Evolutionary conservation across 2,888 invertebrate species (phyloP).

Genomic region (Dysmachus trigonus): DNA sequence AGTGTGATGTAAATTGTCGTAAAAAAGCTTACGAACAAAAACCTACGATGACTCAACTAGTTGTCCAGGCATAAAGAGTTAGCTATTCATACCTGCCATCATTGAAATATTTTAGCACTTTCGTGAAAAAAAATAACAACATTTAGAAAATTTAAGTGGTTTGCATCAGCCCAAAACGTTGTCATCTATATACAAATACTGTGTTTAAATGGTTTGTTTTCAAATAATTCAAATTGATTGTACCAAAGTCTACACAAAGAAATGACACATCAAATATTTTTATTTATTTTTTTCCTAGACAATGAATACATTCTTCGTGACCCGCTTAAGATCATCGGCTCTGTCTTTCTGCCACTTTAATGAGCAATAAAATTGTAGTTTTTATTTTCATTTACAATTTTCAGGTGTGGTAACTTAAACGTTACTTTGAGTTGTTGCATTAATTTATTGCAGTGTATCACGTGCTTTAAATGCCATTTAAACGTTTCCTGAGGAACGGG

Average conservation of each 20-base stretch:
- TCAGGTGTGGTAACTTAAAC: background rate
- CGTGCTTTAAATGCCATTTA: background rate
- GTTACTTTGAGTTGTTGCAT: background rate
- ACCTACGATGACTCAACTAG: background rate
- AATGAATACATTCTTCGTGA: background rate
- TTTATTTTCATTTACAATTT: background rate
- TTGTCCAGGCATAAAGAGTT: background rate
- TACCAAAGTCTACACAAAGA: no score
- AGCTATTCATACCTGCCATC: background rate
- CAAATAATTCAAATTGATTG: background rate
- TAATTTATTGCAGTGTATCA: no score
- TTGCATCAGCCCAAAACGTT: background rate
- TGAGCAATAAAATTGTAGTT: background rate
- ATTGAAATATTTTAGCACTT: background rate
- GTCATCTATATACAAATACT: background rate
- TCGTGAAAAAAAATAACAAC: background rate
- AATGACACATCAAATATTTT: background rate
- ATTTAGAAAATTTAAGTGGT: background rate
- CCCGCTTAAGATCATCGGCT: background rate
- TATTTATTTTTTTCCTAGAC: background rate
- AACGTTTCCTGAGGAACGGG: no score
- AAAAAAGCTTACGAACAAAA: background rate
- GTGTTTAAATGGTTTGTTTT: background rate
- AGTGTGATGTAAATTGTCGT: background rate
- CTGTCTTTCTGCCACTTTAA: background rate